phyloP scores from a whole-genome alignment of 2,113 vertebrate genomes.

The Mastomys natalensis region DNA sequence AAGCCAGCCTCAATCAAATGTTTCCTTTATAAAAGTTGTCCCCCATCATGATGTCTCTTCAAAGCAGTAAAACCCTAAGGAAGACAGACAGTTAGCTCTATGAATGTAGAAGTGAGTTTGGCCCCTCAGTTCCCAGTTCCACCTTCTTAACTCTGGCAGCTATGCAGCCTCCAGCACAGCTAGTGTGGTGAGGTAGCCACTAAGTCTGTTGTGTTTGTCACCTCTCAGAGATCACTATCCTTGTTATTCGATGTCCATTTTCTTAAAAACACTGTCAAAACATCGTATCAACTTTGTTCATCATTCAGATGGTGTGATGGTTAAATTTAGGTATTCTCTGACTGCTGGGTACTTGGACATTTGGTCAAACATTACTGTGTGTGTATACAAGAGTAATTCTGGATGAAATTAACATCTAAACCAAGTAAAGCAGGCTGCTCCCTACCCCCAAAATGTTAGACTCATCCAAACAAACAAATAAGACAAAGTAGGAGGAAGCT shows the following conservation, averaged over 20 bases:
- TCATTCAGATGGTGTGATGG: neutral
- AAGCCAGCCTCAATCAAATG: neutral
- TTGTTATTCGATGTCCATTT: neutral
- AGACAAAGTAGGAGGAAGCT: neutral
- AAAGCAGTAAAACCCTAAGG: neutral
- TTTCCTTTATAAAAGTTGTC: neutral
- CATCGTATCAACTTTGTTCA: neutral
- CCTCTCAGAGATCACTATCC: neutral
- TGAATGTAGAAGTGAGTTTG: neutral
- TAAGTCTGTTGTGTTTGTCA: too few species aligned
- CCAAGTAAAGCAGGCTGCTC: neutral
- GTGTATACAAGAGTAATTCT: neutral
- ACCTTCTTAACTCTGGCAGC: neutral
- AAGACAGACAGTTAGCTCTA: neutral
- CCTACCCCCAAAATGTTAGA: neutral
- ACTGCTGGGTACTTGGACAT: neutral
- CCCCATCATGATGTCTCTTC: neutral
- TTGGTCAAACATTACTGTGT: neutral
- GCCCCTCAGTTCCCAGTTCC: neutral
- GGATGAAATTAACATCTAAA: neutral
- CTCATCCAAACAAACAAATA: neutral
- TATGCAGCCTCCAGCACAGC: neutral
- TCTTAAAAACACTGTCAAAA: constrained; percentile 14
- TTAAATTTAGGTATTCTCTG: neutral
- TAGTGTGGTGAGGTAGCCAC: neutral